Evolutionary conservation across 2,113 vertebrate species (phyloP), one percentile per base, ranked within the genome.

Genomic region (Apteryx mantelli): DNA sequence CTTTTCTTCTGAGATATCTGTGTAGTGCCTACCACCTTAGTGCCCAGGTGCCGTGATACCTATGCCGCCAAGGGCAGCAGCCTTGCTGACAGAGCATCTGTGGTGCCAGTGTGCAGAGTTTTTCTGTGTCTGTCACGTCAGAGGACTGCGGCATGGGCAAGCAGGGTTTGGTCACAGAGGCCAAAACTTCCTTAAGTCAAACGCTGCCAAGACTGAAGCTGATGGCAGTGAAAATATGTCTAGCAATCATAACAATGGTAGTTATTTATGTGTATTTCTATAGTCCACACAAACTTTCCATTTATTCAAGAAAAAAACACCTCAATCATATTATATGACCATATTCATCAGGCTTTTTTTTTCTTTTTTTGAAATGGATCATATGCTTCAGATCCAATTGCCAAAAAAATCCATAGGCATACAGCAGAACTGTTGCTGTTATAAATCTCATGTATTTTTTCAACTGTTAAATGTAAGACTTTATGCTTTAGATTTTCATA

Each of bases 361-460:
- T 55, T 34, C 2, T 53, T 77, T 83, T 89, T 87, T 84, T 60
- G 6, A 63, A 76, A 61, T 78, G 82, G 46, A 91, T 86, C 11
- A 22, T 88, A 91, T 93, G n/a, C 73, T 81, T 97, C 87, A 94
- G 91, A 95, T 91, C 79, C 52, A 94, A 68, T 48, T 95, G 82
- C 94, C 93, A 97, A 95, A 95, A 94, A 77, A 78, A 76, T 68
- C 71, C 91, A 52, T 60, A 78, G 20, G 68, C 85, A 90, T 71
- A 68, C 4, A 30, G 71, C 91, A 95, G 63, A 97, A 83, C 78
- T 60, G 13, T 89, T 97, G 63, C 89, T 97, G 82, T 11, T 91
- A 94, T 91, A 93, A 95, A 86, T 91, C 85, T 89, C 82, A 64
- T 78, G 25, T 95, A 95, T 97, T 97, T 97, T 95, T 96, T 83